Base-by-base conservation (phyloP, 1,140 invertebrate species). In the Drosophila bifasciata region DNA sequence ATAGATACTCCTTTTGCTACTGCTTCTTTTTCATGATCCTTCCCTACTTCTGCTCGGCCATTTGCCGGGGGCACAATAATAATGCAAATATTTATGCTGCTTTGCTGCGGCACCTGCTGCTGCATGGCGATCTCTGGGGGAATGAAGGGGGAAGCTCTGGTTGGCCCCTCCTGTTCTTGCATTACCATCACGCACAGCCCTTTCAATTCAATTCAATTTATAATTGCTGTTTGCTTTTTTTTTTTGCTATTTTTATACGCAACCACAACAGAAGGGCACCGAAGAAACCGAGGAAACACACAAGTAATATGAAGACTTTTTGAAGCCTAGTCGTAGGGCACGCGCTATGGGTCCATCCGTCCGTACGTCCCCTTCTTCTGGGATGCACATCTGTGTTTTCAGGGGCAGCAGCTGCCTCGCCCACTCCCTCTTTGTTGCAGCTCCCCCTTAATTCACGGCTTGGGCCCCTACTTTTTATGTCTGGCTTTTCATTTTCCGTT, bases 161-260 rank as follows among this genome's bases (percentile, higher is more conserved):
- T n/a, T 5, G 3, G 7, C 17, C 25, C 28, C 17, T n/a, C 28
- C 32, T 62, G 23, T 44, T 52, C 41, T 52, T 76, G 68, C 83
- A 86, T 88, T 88, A 74, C 61, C 78, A 84, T 80, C 81, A 81
- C 83, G 83, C 83, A 81, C 83, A 88, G 79, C 83, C 83, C 81
- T 83, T 86, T 78, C 81, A 83, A 83, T 86, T 68, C 62, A 66
- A 86, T 86, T 68, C 62, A 66, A 28, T 68, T 69, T 88, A 86
- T 83, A 86, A 86, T 83, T 88, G 83, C 64, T 88, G 70, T 59
- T 44, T 76, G 62, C 62, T 67, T 64, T 39, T 43, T 48, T 48
- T 66, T 66, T 85, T 85, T 62, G 81, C 81, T 85, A 85, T 85
- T 85, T 86, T 85, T 85, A 84, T 76, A 72, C 78, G 55, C 62